Evolutionary conservation across 2,797 vertebrate genomes (phyloP), one percentile per base, ranked within the genome.

Genomic region (Sandelia bainsii): DNA sequence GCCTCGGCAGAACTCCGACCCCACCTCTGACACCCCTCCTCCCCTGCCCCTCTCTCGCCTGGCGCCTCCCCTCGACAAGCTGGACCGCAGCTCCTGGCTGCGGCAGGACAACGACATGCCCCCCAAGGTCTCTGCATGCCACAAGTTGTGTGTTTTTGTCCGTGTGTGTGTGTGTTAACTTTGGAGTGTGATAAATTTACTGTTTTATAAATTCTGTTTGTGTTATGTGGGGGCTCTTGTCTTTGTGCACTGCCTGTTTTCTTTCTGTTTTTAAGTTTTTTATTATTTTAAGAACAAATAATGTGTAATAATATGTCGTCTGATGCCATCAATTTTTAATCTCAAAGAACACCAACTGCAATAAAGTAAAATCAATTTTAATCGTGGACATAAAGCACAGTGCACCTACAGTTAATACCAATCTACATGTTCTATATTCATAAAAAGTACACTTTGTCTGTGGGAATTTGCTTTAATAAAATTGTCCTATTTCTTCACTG

Each of bases 1-100:
- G 95, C 97, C 98, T 57, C 96, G 98, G 86, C 98, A 99, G 95
- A 99, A 99, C 94, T 99, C 98, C 13, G 98, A 99, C 93, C 98
- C 98, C 93, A 98, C 98, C 79, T 99, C 98, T 29, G 98, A 99
- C 95, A 99, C 96, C 72, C 97, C 98, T 75, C 89, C 96, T 68
- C 95, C 96, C 87, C 89, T 95, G 79, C 96, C 97, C 87, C 97
- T 97, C 70, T 90, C 97, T 92, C 94, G 96, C 94, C 84, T 96
- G 95, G 93, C 90, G 25, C 93, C 92, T 75, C 92, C 94, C 56
- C 93, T 94, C 1, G 97, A 98, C 89, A 98, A 97, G 90, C 94
- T 98, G 93, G 97, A 98, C 92, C 95, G 97, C 92, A 96, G 96
- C 92, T 97, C 97, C 91, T 99, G 98, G 98, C 95, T 98, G 94